Base-by-base conservation (phyloP, 2,113 vertebrate species). In the Antigone vipio region DNA sequence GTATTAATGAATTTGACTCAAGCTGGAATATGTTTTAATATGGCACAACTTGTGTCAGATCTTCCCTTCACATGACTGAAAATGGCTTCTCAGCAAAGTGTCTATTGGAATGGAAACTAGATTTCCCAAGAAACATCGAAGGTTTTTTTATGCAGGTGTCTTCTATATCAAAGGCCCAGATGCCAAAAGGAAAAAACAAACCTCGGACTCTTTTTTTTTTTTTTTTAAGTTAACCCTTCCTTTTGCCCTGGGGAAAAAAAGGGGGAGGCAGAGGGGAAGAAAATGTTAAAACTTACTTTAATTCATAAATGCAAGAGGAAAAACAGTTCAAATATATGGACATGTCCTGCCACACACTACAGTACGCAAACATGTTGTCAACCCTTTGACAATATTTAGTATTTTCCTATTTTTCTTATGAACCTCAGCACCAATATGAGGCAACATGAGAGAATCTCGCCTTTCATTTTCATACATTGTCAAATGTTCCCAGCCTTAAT, bases 261-360 rank as follows among this genome's bases (percentile, higher is more conserved):
- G 4, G 2, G 3, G 12, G 4, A 16, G 26, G 14, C 10, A 52
- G 8, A 10, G 7, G 15, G 20, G 9, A 11, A 17, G 18, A 7
- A 13, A 5, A 68, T 44, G 45, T 92, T 30, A 42, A 88, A 78
- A 68, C 2, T 50, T 74, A 14, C 52, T 75, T 78, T 59, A 67
- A 49, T 84, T 56, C 7, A 26, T 49, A 95, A 63, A 42, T 6
- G 0, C 45, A 76, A 32, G 17, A 77, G 26, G 38, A 68, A 89
- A 88, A 73, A 7, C 2, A 49, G 24, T 68, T 85, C 30, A 76
- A 69, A 83, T 35, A 69, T 5, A 52, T 15, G 14, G 16, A 22
- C 5, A 13, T 2, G 1, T 64, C 50, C 40, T 0, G 0, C 6
- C 14, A 22, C 47, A 64, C 2, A 16, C 10, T 68, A 16, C 5